Base-by-base conservation (phyloP, 2,113 vertebrate species). In the Gulo gulo region DNA sequence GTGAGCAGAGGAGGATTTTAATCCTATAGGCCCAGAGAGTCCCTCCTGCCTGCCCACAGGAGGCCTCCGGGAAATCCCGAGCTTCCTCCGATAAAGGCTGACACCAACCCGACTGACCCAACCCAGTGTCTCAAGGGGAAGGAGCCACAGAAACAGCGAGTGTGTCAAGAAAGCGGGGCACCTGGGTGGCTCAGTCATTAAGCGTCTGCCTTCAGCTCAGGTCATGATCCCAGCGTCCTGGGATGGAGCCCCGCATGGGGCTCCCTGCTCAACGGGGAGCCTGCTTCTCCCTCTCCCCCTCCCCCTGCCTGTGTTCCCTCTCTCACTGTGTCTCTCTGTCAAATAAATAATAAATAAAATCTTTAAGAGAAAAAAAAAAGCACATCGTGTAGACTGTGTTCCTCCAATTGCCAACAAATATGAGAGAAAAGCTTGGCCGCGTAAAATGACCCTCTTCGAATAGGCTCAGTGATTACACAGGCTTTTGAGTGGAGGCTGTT, bases 11-110 rank as follows among this genome's bases (percentile, higher is more conserved):
- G 57, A 26, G 42, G n/a, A 4, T 39, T 69, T 15, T 36, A 4
- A 13, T 1, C 20, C 29, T 3, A 0, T 1, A 0, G 6, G 12
- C 31, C 36, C n/a, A 15, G 21, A 14, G 4, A 12, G 7, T 52
- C 42, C 42, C 21, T 45, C 15, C n/a, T 45, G 12, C 76, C 34
- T 24, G 67, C n/a, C 20, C 24, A 12, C 23, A 39, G 47, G 21
- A 69, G 29, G 5, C 34, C 16, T 73, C 47, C 18, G 34, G 4
- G 36, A 10, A 9, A 29, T 24, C 13, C 3, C 3, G 1, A 23
- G 12, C n/a, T 69, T 26, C 36, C n/a, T n/a, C n/a, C n/a, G n/a
- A n/a, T n/a, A n/a, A n/a, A n/a, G n/a, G n/a, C 39, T 39, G 39
- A 39, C 39, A 39, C 39, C 39, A 3, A 5, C 21, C 2, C 3